Conservation (phyloP, 2,113 vertebrate genomes). For the Phrynosoma blainvillii region DNA sequence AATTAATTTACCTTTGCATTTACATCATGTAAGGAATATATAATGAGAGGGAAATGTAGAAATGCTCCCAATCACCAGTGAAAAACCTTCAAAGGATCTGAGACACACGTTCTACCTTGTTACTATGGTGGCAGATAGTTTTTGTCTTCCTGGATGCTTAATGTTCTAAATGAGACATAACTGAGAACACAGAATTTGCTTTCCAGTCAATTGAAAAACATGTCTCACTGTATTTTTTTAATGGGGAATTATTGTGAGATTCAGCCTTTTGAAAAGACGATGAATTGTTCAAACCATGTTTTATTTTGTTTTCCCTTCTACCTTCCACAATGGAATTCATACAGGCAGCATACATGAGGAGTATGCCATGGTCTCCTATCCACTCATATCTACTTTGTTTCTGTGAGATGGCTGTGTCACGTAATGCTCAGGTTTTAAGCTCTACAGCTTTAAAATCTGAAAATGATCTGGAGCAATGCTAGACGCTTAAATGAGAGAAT, state of each 20-base stretch:
- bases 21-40: not conserved
- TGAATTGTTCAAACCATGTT: not conserved
- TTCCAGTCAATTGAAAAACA: not conserved
- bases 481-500: not conserved
- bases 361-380: not conserved
- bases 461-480: not conserved
- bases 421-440: no score
- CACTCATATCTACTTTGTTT: not conserved
- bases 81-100: constrained; percentile 1
- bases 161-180: not conserved
- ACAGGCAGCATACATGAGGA: not conserved
- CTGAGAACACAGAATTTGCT: not conserved
- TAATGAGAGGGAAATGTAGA: not conserved
- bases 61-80: rapidly evolving
- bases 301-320: not conserved
- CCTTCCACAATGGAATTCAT: not conserved
- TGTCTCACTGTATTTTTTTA: not conserved
- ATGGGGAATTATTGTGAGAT: not conserved
- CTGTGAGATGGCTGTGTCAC: not conserved
- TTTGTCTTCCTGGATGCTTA: not conserved
- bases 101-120: not conserved
- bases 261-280: not conserved
- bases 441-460: no score
- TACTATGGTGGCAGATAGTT: not conserved
- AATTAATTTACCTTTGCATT: not conserved